Evolutionary conservation across 2,113 vertebrate species (phyloP), one percentile per base, ranked within the genome.

Genomic region (Ictidomys tridecemlineatus): DNA sequence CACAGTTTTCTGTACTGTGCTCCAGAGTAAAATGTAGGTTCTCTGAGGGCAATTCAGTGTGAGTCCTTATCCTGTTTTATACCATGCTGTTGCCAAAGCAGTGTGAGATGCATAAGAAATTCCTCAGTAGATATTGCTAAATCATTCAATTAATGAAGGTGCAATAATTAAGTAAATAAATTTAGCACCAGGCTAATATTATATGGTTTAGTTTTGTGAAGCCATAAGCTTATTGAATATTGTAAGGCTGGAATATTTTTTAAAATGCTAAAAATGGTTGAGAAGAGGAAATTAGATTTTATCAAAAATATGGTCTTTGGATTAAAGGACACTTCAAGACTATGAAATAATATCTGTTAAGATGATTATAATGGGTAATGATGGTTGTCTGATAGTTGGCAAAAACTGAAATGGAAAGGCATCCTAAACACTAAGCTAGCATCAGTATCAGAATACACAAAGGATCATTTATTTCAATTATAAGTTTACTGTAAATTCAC

Each of bases 401-500:
- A 76, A 51, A 91, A 91, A 53, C 87, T 32, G 8, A n/a, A 89
- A 77, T 96, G 61, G 91, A 11, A 6, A 28, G 93, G 0, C 6
- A 85, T 72, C 70, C 24, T 74, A 14, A 39, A 96, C 84, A 30
- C 74, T 37, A 90, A 74, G 65, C 9, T 73, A 94, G 94, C 73
- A 32, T 11, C 53, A 58, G 72, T 77, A 85, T 94, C 85, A 80
- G 2, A 17, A 89, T 94, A n/a, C 84, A 94, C 96, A 89, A 10
- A 63, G 30, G 22, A 0, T 0, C 45, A 70, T 94, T 93, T 96
- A 94, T 97, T 96, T 96, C 95, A 95, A 97, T 74, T 87, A 56
- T 61, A 42, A 48, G 65, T 26, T 83, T 87, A 86, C 28, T 98
- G 78, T 96, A 90, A 96, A 96, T 94, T 90, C 65, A 95, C 94